Base-by-base conservation (phyloP, 2,888 invertebrate genomes). In the Horisme vitalbata region DNA sequence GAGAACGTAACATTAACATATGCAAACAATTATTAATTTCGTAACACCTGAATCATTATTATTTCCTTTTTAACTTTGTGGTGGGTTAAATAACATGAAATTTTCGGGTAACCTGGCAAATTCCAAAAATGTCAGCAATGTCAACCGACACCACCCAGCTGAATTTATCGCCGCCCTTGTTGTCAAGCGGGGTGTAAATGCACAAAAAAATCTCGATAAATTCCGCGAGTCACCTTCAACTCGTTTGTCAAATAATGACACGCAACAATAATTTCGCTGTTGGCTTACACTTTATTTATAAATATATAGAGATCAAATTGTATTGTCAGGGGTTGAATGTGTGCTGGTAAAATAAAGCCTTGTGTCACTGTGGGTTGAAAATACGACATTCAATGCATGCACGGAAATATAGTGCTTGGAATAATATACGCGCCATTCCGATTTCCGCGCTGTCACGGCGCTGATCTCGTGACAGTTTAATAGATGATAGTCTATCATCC, bases 221-320 rank as follows among this genome's bases (percentile, higher is more conserved):
- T 83, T 82, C 65, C 66, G 70, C 82, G 63, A 79, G 77, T 84
- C 81, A 83, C 80, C 76, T 75, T 77, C 67, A 68, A 71, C 76
- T 82, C 82, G 75, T 83, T 83, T 83, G 79, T 83, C 84, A 84
- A 79, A 78, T 72, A 75, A 71, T 71, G 71, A 66, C 65, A 55
- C 52, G 52, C 72, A 60, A 68, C 58, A 56, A 66, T 59, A 60
- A 33, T 28, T 45, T 37, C 58, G 46, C 64, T 18, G 20, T 38
- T 23, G 8, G 18, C 30, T 46, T 46, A 53, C 44, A 64, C 63
- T 59, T 20, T 6, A 7, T 4, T 13, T 9, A 31, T 0, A 15
- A 4, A 8, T 32, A 58, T 0, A 21, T 73, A 59, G 55, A 61
- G 26, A 47, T 39, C 49, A 48, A 55, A 58, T 69, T 39, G 18